Evolutionary conservation across 1,140 invertebrate genomes (phyloP).

Genomic region (Coptotermes formosanus): DNA sequence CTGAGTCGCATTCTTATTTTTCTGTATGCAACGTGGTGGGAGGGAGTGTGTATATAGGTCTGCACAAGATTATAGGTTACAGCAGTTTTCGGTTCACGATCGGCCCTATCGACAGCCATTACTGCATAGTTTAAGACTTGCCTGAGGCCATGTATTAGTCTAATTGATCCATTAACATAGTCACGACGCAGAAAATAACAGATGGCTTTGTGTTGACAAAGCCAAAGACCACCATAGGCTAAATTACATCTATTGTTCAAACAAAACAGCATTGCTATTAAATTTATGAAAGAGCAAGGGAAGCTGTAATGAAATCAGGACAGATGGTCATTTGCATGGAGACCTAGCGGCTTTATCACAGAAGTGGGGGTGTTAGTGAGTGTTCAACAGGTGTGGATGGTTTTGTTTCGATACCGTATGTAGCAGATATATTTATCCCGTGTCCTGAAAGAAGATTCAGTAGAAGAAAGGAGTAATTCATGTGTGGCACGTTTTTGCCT

Average conservation of each 20-base stretch:
- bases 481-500: neutral
- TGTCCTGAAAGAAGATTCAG: neutral
- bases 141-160: neutral
- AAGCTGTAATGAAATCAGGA: neutral
- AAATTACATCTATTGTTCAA: neutral
- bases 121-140: neutral
- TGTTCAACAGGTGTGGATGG: neutral
- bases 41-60: neutral
- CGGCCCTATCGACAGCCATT: neutral
- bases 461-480: neutral
- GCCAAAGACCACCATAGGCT: neutral
- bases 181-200: neutral
- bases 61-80: neutral
- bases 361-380: neutral
- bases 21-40: neutral
- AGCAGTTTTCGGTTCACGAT: neutral
- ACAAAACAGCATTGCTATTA: neutral
- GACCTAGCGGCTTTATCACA: neutral
- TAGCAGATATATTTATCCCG: neutral
- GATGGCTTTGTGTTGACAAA: neutral
- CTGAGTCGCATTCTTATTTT: neutral
- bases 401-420: neutral
- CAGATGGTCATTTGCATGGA: neutral
- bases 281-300: neutral
- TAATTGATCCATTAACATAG: conserved; percentile 1